Percentiles rank a stretch among this genome's conserved stretches.
These are phyloP conservation scores for Ancistrus triradiatus DNA, from an alignment of 2,113 vertebrate species.

Conservation along the genomic window DNA sequence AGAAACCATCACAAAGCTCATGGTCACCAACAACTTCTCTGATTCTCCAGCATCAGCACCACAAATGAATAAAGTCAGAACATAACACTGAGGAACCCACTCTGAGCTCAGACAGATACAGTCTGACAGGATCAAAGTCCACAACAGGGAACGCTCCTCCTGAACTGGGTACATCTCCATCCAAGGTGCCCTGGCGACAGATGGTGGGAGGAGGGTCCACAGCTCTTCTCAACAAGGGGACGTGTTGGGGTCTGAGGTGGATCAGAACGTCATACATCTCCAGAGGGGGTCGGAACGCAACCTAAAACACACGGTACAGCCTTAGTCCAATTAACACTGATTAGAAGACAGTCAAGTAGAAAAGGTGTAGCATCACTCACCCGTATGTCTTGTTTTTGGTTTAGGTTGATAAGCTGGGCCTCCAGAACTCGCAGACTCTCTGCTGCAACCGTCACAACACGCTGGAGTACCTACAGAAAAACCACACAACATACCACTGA, in stretches of 20 bases:
- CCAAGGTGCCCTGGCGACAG: conserved; percentile 69
- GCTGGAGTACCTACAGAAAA: conserved; percentile 80
- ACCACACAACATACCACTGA: background rate
- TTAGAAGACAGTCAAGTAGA: no score
- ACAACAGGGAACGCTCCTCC: conserved; percentile 78
- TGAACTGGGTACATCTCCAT: conserved; percentile 10
- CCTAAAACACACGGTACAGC: conserved; percentile 60
- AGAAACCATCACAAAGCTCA: background rate
- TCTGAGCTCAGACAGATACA: conserved; percentile 82
- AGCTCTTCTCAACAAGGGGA: conserved; percentile 76
- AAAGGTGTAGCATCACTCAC: conserved; percentile 57
- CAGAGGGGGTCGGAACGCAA: conserved; percentile 85
- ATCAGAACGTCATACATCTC: conserved; percentile 87
- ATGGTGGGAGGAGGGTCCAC: conserved; percentile 73
- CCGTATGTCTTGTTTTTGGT: conserved; percentile 76
- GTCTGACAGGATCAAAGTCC: conserved; percentile 82
- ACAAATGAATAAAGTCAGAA: no score
- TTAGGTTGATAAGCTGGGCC: conserved; percentile 76
- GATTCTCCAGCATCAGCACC: background rate
- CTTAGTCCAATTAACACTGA: no score
- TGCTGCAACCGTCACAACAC: conserved; percentile 73
- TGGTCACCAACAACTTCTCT: background rate
- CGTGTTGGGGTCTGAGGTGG: conserved; percentile 78
- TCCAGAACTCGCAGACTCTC: conserved; percentile 80
- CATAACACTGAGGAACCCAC: conserved; percentile 63